A percentile compares a stretch with the other conserved stretches of the same genome.
These are phyloP conservation scores for Girardinichthys multiradiatus DNA, from an alignment of 2,113 vertebrate genomes.

Conservation along the genomic window DNA sequence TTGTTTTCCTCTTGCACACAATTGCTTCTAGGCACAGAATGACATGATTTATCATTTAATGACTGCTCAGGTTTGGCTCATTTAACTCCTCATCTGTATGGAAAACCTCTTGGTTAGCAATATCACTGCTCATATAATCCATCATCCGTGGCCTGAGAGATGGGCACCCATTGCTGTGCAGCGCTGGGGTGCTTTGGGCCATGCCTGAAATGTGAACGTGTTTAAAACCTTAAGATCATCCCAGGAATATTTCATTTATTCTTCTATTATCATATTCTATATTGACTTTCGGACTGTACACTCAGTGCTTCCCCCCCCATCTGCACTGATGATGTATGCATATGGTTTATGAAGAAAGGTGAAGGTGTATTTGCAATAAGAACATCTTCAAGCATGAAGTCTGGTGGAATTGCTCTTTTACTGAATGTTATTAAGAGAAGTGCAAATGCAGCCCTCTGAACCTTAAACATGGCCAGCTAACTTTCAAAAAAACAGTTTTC, in stretches of 20 bases:
- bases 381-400: neutral
- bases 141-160: conserved; percentile 45
- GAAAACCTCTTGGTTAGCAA: conserved; percentile 51
- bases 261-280: neutral
- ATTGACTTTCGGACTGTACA: neutral
- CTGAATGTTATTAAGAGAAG: neutral
- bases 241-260: conserved; percentile 5
- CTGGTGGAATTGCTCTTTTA: neutral
- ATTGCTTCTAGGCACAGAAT: conserved; percentile 10
- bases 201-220: conserved; percentile 31
- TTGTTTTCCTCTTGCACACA: conserved; percentile 3
- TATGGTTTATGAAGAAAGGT: neutral
- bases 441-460: neutral
- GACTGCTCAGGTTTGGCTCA: conserved; percentile 45
- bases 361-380: neutral
- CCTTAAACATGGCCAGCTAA: neutral
- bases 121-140: conserved; percentile 51
- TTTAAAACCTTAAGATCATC: conserved; percentile 51
- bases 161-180: conserved; percentile 28
- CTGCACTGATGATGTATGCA: neutral
- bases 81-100: conserved; percentile 55
- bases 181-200: conserved; percentile 27
- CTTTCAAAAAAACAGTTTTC: neutral
- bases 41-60: conserved; percentile 39
- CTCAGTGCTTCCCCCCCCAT: conserved; percentile 1